Evolutionary conservation across 2,113 vertebrate species (phyloP).

Genomic region (Notothenia coriiceps): DNA sequence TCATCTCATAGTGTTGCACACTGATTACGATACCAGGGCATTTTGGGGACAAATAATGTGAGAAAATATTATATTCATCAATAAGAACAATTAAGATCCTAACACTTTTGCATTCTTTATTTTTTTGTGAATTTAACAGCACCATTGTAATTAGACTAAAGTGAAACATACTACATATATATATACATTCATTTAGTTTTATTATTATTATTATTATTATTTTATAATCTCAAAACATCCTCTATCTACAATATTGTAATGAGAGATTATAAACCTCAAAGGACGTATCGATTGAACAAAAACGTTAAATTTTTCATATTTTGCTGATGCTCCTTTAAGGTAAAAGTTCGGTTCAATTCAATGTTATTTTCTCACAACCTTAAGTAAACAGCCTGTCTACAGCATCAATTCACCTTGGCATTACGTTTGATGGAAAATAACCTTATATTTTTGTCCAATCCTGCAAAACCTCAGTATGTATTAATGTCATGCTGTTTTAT

Average conservation of each 20-base stretch:
- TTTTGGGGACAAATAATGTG: background rate
- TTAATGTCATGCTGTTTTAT: slow-evolving; percentile 2
- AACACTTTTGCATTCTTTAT: background rate
- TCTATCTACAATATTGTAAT: background rate
- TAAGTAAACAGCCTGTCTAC: background rate
- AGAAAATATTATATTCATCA: background rate
- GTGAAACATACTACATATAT: too few relatives aligned
- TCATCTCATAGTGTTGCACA: background rate
- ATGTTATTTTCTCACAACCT: slow-evolving; percentile 18
- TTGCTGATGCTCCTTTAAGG: background rate
- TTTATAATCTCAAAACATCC: too few relatives aligned
- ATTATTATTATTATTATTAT: too few relatives aligned
- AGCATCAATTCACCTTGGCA: slow-evolving; percentile 14
- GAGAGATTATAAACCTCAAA: background rate
- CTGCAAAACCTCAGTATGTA: background rate
- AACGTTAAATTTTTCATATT: background rate
- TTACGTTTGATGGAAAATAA: slow-evolving; percentile 14
- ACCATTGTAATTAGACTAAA: background rate
- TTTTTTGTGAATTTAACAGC: background rate
- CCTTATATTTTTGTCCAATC: background rate
- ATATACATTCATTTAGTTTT: too few relatives aligned
- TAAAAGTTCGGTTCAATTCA: slow-evolving; percentile 26
- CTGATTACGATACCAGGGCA: background rate
- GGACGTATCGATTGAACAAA: background rate
- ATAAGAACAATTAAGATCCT: background rate